Base-by-base conservation (phyloP, 2,113 vertebrate genomes). In the Alethe castanea region DNA sequence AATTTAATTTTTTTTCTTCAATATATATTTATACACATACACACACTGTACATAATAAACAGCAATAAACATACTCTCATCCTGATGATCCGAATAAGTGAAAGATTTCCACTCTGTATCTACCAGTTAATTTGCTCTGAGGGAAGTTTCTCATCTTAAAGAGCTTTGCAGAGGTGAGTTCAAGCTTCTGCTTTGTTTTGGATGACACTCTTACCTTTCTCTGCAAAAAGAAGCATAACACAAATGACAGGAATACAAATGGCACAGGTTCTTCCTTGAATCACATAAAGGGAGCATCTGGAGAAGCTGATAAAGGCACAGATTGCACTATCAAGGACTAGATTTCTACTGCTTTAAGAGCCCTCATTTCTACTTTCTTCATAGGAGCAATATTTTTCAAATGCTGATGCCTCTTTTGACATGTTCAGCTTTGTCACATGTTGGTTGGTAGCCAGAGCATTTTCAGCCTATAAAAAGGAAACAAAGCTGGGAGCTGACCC, bases 21-120 rank as follows among this genome's bases (percentile, higher is more conserved):
- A 0, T 19, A 2, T 35, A 8, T 62, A 42, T 62, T 81, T 62
- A 38, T 47, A 44, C 7, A 61, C 9, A 29, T 7, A 8, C 11
- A 44, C 7, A 64, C 0, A 0, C 8, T 60, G 11, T 28, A 47
- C 23, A 11, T 25, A 54, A 20, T 2, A 24, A 26, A 45, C 36
- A 77, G 31, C 28, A 45, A 52, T 11, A 77, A 38, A 57, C 8
- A 26, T 3, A 17, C 5, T 56, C 47, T 67, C 29, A 52, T 17
- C 13, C 26, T 65, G 31, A 29, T 7, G 2, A n/a, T 23, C 19
- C 52, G 16, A n/a, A 0, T 25, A 70, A 66, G 5, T 23, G 38
- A 28, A 86, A 90, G 33, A 61, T 44, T 86, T 76, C 53, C 19
- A 76, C 52, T 40, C 10, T 40, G 14, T 29, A 36, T 65, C 64